phyloP scores from a whole-genome alignment of 2,888 invertebrate species.

The Dioctria rufipes region DNA sequence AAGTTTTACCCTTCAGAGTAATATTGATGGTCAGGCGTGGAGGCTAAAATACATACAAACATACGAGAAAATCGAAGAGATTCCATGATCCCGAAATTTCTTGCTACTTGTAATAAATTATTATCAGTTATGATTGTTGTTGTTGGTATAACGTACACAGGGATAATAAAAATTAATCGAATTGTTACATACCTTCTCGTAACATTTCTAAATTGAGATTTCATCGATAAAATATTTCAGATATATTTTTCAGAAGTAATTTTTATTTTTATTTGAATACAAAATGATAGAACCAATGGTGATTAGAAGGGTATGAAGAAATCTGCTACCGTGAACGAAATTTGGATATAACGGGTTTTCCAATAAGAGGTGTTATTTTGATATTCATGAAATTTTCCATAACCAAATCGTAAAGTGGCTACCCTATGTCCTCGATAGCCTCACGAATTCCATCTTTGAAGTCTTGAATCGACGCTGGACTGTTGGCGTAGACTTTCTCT shows the following conservation, averaged over 20 bases:
- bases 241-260: neutral
- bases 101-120: neutral
- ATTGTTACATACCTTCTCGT: neutral
- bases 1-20: conserved; percentile 11
- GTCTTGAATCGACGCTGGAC: no score
- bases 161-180: neutral
- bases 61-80: neutral
- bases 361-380: no score
- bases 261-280: neutral
- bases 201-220: neutral
- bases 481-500: no score
- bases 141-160: neutral
- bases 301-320: neutral
- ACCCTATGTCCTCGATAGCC: no score
- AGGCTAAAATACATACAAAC: conserved; percentile 6
- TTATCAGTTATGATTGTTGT: neutral
- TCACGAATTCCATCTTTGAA: no score
- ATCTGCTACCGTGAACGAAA: neutral
- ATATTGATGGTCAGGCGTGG: conserved; percentile 5
- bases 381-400: no score
- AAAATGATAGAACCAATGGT: no score
- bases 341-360: no score
- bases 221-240: neutral
- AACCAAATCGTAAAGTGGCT: no score
- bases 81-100: neutral